Evolutionary conservation across 2,113 vertebrate genomes (phyloP).

Genomic region (Hippocampus zosterae): DNA sequence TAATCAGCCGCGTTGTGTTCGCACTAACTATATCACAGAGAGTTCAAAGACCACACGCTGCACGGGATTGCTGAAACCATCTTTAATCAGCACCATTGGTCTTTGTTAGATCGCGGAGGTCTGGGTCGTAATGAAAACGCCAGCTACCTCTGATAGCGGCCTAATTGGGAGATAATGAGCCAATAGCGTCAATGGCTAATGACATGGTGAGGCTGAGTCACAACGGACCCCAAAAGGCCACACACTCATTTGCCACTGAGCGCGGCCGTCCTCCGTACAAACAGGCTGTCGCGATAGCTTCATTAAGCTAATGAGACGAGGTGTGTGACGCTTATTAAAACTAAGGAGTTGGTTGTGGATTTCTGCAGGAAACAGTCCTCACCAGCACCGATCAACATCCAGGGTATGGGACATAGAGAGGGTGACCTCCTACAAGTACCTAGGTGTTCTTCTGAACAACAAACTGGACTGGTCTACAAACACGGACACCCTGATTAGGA

Average conservation of each 20-base stretch:
- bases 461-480: too few relatives aligned
- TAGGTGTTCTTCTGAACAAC: too few relatives aligned
- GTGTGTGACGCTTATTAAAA: conserved; percentile 37
- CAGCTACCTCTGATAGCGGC: conserved; percentile 68
- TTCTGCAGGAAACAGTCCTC: too few relatives aligned
- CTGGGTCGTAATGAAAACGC: conserved; percentile 65
- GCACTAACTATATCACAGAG: conserved; percentile 63
- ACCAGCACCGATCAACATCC: too few relatives aligned
- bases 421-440: too few relatives aligned
- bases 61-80: conserved; percentile 67
- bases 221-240: conserved; percentile 52
- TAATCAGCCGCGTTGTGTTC: conserved; percentile 68
- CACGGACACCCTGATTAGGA: too few relatives aligned
- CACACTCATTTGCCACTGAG: conserved; percentile 63
- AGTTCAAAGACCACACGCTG: conserved; percentile 66
- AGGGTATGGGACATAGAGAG: too few relatives aligned
- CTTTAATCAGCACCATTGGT: conserved; percentile 67
- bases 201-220: conserved; percentile 65
- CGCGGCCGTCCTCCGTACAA: conserved; percentile 49
- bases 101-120: conserved; percentile 66
- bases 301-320: conserved; percentile 62
- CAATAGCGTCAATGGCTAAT: conserved; percentile 74
- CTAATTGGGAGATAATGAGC: conserved; percentile 74
- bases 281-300: conserved; percentile 63
- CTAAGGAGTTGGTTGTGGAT: too few relatives aligned